phyloP scores from a whole-genome alignment of 2,797 vertebrate genomes.

The Clarias pachynema region DNA sequence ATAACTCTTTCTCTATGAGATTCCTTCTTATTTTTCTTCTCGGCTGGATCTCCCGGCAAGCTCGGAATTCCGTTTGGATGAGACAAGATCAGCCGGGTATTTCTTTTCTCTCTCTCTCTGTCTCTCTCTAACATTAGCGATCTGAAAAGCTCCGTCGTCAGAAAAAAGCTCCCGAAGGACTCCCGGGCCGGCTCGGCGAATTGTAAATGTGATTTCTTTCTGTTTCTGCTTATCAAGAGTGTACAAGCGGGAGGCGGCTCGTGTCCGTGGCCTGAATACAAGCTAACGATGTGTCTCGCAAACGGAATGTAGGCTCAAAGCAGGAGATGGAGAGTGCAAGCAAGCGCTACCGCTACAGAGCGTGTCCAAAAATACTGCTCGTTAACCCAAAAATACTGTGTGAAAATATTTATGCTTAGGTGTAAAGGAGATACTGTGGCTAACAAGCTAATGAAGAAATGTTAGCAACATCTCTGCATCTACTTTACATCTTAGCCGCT shows the following conservation, averaged over 20 bases:
- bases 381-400: not conserved
- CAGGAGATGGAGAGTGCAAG: not conserved
- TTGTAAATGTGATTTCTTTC: conserved; percentile 40
- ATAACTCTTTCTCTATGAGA: not conserved
- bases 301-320: not conserved
- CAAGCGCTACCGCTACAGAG: not conserved
- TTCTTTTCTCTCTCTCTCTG: not conserved
- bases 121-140: conserved; percentile 25
- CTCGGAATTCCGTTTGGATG: not conserved
- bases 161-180: conserved; percentile 34
- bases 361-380: no score
- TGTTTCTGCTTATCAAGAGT: conserved; percentile 39
- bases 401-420: not conserved
- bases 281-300: conserved; percentile 1
- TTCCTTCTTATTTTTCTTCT: not conserved
- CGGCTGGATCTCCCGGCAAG: not conserved
- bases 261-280: conserved; percentile 2
- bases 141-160: conserved; percentile 18
- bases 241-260: conserved; percentile 32
- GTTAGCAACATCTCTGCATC: not conserved
- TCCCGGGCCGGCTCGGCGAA: not conserved
- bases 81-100: conserved; percentile 15
- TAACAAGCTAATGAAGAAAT: not conserved
- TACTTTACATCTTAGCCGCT: not conserved
- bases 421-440: no score